A percentile compares a stretch with the other conserved stretches of the same genome.
Conservation (phyloP, 1,140 invertebrate species). For the Magallana angulata region DNA sequence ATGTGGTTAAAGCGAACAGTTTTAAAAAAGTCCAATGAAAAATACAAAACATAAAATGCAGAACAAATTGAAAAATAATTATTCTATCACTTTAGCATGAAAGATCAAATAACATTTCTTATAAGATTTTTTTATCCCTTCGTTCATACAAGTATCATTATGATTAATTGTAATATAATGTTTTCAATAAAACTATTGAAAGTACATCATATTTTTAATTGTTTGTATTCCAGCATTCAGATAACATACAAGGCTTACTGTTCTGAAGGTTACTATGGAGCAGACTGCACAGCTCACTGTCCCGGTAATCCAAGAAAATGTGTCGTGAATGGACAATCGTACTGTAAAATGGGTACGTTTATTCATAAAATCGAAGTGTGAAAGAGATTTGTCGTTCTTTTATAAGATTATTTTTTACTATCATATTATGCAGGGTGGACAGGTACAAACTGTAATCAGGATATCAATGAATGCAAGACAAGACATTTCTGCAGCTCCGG, state of each 20-base stretch:
- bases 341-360: slow-evolving; percentile 31
- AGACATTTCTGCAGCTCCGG: slow-evolving; percentile 21
- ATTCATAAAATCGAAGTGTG: no score
- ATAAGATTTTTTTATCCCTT: no score
- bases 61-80: no score
- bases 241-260: slow-evolving; percentile 29
- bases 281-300: slow-evolving; percentile 15
- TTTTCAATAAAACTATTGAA: no score
- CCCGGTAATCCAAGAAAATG: slow-evolving; percentile 37
- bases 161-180: no score
- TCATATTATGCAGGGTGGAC: neutral
- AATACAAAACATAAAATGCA: no score
- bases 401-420: neutral
- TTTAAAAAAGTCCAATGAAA: no score
- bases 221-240: neutral
- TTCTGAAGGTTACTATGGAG: slow-evolving; percentile 26
- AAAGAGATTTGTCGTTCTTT: neutral
- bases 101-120: no score
- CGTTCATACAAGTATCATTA: no score
- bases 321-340: slow-evolving; percentile 9
- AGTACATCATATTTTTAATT: no score
- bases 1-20: no score
- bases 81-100: no score
- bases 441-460: slow-evolving; percentile 18
- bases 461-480: slow-evolving; percentile 43